A percentile compares a stretch with the other conserved stretches of the same genome.
These are phyloP conservation scores for Aporophyla lueneburgensis DNA, from an alignment of 2,888 invertebrate genomes.

Conservation along the genomic window DNA sequence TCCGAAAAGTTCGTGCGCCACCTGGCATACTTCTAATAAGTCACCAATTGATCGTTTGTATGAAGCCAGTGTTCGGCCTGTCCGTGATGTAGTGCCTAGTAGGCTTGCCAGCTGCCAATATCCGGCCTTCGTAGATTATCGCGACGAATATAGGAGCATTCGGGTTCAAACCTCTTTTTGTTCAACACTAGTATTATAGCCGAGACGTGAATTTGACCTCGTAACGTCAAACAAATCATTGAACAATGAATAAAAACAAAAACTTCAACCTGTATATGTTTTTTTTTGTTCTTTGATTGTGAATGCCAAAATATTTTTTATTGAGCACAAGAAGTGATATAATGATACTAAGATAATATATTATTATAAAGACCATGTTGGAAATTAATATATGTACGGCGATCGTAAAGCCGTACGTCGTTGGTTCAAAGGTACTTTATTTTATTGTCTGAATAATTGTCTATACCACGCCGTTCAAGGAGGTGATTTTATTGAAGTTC, in stretches of 20 bases:
- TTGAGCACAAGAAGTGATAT: constrained; percentile 15
- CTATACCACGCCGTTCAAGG: neutral
- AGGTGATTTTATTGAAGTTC: no score
- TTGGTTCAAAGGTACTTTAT: neutral
- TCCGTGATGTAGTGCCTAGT: constrained; percentile 47
- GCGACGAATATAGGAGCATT: constrained; percentile 27
- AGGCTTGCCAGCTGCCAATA: constrained; percentile 34
- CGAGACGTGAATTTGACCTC: constrained; percentile 26
- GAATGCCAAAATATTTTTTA: constrained; percentile 40
- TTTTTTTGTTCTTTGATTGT: constrained; percentile 29
- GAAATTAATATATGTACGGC: constrained; percentile 10
- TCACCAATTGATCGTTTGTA: constrained; percentile 56
- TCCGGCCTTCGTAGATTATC: constrained; percentile 33
- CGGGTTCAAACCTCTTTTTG: constrained; percentile 19
- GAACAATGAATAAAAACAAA: neutral
- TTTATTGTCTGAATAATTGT: constrained; percentile 6
- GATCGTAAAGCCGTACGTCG: no score
- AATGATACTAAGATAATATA: constrained; percentile 7
- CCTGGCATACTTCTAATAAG: constrained; percentile 44
- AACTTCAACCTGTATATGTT: neutral
- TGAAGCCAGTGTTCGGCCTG: constrained; percentile 30
- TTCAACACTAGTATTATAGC: neutral
- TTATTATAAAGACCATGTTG: constrained; percentile 1
- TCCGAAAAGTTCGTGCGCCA: constrained; percentile 19
- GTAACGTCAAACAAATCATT: constrained; percentile 19